These are phyloP conservation scores for Scalopus aquaticus DNA, from an alignment of 2,113 vertebrate species.

Conservation along the genomic window DNA sequence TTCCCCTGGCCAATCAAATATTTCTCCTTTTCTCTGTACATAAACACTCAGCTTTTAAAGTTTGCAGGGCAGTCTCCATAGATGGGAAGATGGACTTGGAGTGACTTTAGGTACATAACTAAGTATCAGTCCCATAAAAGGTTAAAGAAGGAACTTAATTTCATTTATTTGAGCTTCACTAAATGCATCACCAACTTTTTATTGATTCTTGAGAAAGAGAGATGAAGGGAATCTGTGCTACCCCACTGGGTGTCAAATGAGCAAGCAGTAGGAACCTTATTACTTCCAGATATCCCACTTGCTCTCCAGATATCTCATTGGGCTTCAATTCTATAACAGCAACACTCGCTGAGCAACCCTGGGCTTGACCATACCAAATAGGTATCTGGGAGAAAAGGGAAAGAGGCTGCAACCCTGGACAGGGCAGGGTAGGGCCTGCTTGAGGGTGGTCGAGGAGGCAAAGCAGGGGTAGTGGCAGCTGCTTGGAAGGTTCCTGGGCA, in stretches of 20 bases:
- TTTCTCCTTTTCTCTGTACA: neutral
- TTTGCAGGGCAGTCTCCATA: neutral
- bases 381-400: neutral
- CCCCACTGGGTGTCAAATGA: conserved; percentile 65
- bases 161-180: conserved; percentile 60
- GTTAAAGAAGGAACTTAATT: conserved; percentile 57
- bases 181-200: conserved; percentile 69
- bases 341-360: neutral
- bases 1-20: neutral
- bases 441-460: neutral
- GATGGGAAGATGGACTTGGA: neutral
- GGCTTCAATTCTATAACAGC: conserved; percentile 34
- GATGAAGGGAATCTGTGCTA: conserved; percentile 29
- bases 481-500: neutral
- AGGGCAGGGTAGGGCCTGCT: neutral
- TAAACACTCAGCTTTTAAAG: neutral
- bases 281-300: conserved; percentile 53
- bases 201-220: conserved; percentile 70
- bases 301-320: conserved; percentile 49
- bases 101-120: conserved; percentile 23
- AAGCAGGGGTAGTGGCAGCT: neutral
- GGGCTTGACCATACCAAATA: neutral
- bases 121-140: conserved; percentile 24
- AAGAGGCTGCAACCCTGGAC: neutral
- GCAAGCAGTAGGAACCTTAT: conserved; percentile 47